Evolutionary conservation across 2,888 invertebrate species (phyloP), one percentile per base, ranked within the genome.

Genomic region (Mythimna impura): DNA sequence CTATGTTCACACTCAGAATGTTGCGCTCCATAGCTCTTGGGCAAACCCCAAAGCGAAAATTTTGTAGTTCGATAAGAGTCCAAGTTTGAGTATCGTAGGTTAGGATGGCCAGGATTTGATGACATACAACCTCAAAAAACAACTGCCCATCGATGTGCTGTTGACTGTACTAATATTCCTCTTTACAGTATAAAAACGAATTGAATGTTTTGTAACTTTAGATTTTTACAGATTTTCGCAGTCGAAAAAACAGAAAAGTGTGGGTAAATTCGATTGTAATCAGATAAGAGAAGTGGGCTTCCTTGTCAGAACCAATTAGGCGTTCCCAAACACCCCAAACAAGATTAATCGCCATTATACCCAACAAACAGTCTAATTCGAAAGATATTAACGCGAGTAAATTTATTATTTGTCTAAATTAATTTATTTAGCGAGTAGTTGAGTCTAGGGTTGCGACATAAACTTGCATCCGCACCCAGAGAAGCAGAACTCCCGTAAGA

Each of bases 261-360:
- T 47, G 47, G 3, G 40, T 36, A 71, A 81, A 62, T 71, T 74
- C 70, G 20, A 66, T 78, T 50, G 72, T 62, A 52, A 81, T 50
- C 52, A 62, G 58, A 79, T 79, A 60, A 65, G 20, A 54, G 50
- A 60, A 66, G 36, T 30, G 20, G 43, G 34, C 36, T 72, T 52
- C 66, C 69, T 68, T 75, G 73, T 82, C 77, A 50, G 71, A 68
- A 73, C 58, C 77, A 87, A 86, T 84, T 83, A 68, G 76, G 67
- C 70, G 76, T 74, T 77, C 62, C 62, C 64, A 22, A 81, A 78
- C 79, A 73, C 69, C 57, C 36, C 17, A 72, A 83, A 84, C 73
- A 84, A 84, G 85, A 88, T 87, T 81, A 85, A 88, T 88, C 58
- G 84, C 68, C 67, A 71, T 79, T 66, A 82, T 78, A 81, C 81